Conservation (phyloP, 2,797 vertebrate genomes). For the Danio aesculapii region DNA sequence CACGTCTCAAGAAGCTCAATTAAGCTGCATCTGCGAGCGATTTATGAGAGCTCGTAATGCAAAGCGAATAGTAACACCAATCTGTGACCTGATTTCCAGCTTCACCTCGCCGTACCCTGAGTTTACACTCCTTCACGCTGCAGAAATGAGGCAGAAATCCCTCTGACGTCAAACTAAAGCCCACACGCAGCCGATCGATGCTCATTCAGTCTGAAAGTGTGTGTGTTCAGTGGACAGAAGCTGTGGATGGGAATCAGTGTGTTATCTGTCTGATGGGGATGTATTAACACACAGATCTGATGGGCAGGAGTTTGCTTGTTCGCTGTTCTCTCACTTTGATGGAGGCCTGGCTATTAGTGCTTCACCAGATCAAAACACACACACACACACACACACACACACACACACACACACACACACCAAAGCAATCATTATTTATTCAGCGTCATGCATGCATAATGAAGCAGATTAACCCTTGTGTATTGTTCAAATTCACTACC, state of each 20-base stretch:
- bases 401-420: no score
- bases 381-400: constrained; percentile 52
- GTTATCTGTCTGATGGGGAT: constrained; percentile 67
- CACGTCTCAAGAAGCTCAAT: constrained; percentile 55
- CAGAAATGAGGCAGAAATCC: background rate
- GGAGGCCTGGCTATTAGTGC: constrained; percentile 78
- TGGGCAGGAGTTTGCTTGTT: constrained; percentile 79
- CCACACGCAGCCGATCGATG: background rate
- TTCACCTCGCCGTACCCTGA: constrained; percentile 27
- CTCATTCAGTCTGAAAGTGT: no score
- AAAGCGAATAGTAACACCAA: constrained; percentile 48
- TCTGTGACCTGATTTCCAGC: constrained; percentile 39
- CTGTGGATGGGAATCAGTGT: constrained; percentile 56
- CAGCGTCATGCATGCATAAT: constrained; percentile 71
- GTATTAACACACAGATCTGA: constrained; percentile 72
- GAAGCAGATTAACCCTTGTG: constrained; percentile 51
- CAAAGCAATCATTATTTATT: constrained; percentile 74
- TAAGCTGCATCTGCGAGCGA: constrained; percentile 51
- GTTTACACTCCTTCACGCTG: background rate
- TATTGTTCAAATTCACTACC: no score
- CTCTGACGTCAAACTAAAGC: constrained; percentile 5
- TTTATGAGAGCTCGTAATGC: constrained; percentile 53
- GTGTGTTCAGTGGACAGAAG: background rate
- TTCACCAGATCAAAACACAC: constrained; percentile 71
- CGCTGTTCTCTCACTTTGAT: constrained; percentile 69